Percentiles rank a stretch among this genome's conserved stretches.
phyloP scores from a whole-genome alignment of 2,797 vertebrate species.

The Epinephelus malabaricus region DNA sequence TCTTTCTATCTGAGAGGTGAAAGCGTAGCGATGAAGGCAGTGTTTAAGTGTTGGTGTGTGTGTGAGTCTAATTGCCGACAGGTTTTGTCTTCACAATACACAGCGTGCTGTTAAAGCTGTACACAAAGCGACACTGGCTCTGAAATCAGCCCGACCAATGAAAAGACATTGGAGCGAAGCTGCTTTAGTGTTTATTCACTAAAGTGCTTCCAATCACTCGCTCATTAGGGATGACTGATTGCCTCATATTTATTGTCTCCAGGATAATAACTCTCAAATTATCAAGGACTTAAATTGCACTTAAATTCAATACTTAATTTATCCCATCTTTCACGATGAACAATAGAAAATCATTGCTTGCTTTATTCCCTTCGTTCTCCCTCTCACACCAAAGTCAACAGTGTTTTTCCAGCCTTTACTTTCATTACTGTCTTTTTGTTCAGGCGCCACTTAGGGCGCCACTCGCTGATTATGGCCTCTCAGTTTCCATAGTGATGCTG shows the following conservation, averaged over 20 bases:
- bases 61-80: constrained; percentile 19
- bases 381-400: constrained; percentile 52
- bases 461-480: constrained; percentile 69
- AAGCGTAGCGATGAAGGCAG: constrained; percentile 1
- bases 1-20: constrained; percentile 13
- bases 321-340: constrained; percentile 49
- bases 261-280: constrained; percentile 69
- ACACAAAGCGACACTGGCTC: constrained; percentile 47
- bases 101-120: constrained; percentile 9
- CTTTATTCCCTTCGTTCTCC: constrained; percentile 8
- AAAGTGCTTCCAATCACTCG: constrained; percentile 63
- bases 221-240: constrained; percentile 71
- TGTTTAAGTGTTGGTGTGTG: constrained; percentile 2
- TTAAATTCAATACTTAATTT: constrained; percentile 64
- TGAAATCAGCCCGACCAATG: constrained; percentile 42
- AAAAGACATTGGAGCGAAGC: constrained; percentile 52
- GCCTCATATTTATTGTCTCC: constrained; percentile 67
- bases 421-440: constrained; percentile 71
- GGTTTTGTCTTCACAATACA: constrained; percentile 36
- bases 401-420: constrained; percentile 53
- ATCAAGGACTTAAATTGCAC: constrained; percentile 66
- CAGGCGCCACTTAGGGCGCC: constrained; percentile 57
- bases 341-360: constrained; percentile 66
- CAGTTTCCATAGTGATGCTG: constrained; percentile 79
- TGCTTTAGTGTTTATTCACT: constrained; percentile 52